Conservation (phyloP, 2,888 invertebrate species). For the Xanthostigma xanthostigma region DNA sequence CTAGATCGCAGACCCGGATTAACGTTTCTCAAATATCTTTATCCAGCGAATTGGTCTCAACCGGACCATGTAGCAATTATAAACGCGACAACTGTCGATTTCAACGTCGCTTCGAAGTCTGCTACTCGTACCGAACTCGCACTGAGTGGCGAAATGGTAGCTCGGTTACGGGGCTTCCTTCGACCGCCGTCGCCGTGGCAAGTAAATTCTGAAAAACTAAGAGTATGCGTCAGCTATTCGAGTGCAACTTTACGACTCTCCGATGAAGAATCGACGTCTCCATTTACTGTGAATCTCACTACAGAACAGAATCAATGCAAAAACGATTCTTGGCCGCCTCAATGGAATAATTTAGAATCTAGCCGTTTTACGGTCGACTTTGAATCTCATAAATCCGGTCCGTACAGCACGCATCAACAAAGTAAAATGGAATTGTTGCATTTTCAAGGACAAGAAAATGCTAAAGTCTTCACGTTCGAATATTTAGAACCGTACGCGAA, state of each 20-base stretch:
- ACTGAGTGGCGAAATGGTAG: constrained; percentile 56
- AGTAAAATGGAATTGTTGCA: constrained; percentile 75
- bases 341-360: constrained; percentile 26
- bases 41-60: constrained; percentile 73
- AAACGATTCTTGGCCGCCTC: constrained; percentile 44
- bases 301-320: constrained; percentile 57
- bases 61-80: constrained; percentile 80
- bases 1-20: constrained; percentile 73
- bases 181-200: constrained; percentile 65
- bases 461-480: constrained; percentile 77
- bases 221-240: constrained; percentile 66
- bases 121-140: constrained; percentile 52
- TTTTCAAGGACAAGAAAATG: constrained; percentile 53
- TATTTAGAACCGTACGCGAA: constrained; percentile 78
- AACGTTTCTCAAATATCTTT: constrained; percentile 75
- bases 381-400: constrained; percentile 31
- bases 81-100: constrained; percentile 71
- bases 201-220: constrained; percentile 47
- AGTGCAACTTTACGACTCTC: constrained; percentile 50
- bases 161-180: constrained; percentile 66
- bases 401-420: constrained; percentile 49
- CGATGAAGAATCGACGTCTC: constrained; percentile 24
- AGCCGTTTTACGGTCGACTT: constrained; percentile 29
- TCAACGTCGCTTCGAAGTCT: constrained; percentile 52
- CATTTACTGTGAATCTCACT: constrained; percentile 45